These are phyloP conservation scores for Tachina grossa DNA, from an alignment of 2,888 invertebrate species.

Conservation along the genomic window DNA sequence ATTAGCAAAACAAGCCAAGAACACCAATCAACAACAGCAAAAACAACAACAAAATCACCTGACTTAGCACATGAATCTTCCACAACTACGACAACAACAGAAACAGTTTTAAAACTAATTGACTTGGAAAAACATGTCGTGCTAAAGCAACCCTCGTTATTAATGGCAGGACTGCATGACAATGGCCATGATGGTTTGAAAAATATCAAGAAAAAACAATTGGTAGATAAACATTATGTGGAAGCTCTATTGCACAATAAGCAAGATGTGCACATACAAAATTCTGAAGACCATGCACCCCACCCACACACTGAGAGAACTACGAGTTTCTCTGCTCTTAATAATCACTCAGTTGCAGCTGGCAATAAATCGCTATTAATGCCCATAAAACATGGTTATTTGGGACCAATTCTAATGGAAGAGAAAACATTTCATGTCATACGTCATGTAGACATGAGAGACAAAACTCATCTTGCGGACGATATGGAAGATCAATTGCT, in stretches of 20 bases:
- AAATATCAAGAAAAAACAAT: slow-evolving; percentile 81
- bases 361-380: slow-evolving; percentile 48
- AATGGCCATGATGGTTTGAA: slow-evolving; percentile 82
- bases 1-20: background rate
- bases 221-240: slow-evolving; percentile 78
- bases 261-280: slow-evolving; percentile 40
- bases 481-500: slow-evolving; percentile 76
- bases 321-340: background rate
- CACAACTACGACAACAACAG: slow-evolving; percentile 49
- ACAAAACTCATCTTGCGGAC: slow-evolving; percentile 71
- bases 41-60: slow-evolving; percentile 16
- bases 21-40: slow-evolving; percentile 10
- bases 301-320: background rate
- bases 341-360: background rate
- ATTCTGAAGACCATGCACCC: background rate
- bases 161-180: slow-evolving; percentile 66
- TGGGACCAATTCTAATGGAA: slow-evolving; percentile 81
- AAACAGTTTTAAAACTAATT: slow-evolving; percentile 74
- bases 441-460: slow-evolving; percentile 73
- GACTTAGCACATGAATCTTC: background rate
- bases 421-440: slow-evolving; percentile 78
- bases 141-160: slow-evolving; percentile 30
- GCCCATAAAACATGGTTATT: slow-evolving; percentile 78
- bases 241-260: slow-evolving; percentile 59
- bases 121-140: slow-evolving; percentile 76